A percentile compares a stretch with the other conserved stretches of the same genome.
Evolutionary conservation across 2,113 vertebrate genomes (phyloP).

Genomic region (Mesitornis unicolor): DNA sequence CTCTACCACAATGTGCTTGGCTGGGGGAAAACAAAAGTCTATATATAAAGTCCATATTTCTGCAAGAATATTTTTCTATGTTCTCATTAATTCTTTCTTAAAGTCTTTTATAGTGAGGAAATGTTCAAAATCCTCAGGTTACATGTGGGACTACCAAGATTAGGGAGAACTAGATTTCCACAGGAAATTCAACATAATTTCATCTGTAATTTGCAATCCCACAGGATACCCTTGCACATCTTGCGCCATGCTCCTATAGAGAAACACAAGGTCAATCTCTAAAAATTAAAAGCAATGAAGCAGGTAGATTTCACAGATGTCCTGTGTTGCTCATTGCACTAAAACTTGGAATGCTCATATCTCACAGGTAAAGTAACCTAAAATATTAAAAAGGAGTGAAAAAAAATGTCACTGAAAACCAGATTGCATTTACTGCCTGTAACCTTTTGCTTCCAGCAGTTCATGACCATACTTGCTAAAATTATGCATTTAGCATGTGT

Average conservation of each 20-base stretch:
- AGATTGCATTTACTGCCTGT: neutral
- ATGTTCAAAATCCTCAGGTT: neutral
- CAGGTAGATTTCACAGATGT: neutral
- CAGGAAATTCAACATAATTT: neutral
- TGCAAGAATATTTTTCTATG: neutral
- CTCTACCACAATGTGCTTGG: neutral
- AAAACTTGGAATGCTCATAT: neutral
- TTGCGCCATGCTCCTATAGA: neutral
- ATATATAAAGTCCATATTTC: fast-evolving
- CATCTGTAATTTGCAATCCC: neutral
- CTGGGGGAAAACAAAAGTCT: neutral
- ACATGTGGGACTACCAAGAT: neutral
- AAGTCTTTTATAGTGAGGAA: neutral
- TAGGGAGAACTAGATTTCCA: neutral
- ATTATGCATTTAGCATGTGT: constrained; percentile 11
- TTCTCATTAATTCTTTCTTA: neutral
- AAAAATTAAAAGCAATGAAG: neutral
- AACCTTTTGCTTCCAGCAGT: neutral
- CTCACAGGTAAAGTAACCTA: neutral
- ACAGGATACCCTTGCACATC: neutral
- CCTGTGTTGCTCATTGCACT: neutral
- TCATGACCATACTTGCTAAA: constrained; percentile 1
- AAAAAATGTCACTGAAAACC: neutral
- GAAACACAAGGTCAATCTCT: neutral
- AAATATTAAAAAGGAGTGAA: neutral